Evolutionary conservation across 1,140 invertebrate genomes (phyloP).

Genomic region (Magallana ariakensis): DNA sequence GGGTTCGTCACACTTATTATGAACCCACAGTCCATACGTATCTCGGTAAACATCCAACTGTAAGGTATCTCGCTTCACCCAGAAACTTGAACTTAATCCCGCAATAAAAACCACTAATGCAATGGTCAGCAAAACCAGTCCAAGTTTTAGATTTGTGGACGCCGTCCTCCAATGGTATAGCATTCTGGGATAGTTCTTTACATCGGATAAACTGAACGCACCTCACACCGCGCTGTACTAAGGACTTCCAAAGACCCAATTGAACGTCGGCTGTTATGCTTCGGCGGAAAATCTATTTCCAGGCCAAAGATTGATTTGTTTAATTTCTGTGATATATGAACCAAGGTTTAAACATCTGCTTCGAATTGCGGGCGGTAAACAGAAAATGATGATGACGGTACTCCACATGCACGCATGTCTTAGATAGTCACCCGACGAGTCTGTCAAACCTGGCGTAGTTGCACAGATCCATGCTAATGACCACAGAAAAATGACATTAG

Average conservation of each 20-base stretch:
- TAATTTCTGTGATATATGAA: slow-evolving; percentile 7
- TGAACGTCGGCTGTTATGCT: neutral
- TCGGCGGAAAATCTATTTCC: neutral
- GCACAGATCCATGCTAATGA: neutral
- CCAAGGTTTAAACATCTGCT: slow-evolving; percentile 20
- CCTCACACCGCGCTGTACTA: neutral
- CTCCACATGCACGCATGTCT: neutral
- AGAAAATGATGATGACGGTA: neutral
- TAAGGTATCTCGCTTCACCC: neutral
- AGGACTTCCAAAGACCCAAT: neutral
- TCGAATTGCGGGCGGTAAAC: neutral
- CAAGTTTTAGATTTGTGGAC: neutral
- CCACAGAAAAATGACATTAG: slow-evolving; percentile 1
- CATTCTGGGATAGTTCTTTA: neutral
- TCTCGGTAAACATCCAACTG: neutral
- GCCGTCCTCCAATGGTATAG: slow-evolving; percentile 7
- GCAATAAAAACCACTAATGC: neutral
- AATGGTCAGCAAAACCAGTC: neutral
- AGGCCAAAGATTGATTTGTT: slow-evolving; percentile 16
- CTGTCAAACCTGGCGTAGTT: neutral
- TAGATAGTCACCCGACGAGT: neutral
- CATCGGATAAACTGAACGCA: neutral
- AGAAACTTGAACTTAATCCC: neutral
- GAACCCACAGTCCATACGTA: neutral
- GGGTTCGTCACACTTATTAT: neutral